phyloP scores from a whole-genome alignment of 2,113 vertebrate genomes.

The Amblyopsis rosae region DNA sequence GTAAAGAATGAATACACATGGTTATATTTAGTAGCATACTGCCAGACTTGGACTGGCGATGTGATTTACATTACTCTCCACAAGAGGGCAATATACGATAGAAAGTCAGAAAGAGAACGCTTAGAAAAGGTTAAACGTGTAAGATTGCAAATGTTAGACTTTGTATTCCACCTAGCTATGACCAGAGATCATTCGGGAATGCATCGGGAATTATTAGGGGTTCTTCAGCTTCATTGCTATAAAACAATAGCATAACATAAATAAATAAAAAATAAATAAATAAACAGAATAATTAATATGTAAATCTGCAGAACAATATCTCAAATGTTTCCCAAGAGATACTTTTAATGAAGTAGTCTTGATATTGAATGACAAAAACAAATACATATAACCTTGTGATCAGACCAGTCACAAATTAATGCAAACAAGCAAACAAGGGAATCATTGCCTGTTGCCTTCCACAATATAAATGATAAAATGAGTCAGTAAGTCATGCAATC shows the following conservation, averaged over 20 bases:
- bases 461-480: conserved; percentile 11
- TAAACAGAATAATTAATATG: too few species aligned
- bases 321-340: too few species aligned
- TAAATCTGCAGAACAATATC: too few species aligned
- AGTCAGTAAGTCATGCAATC: conserved; percentile 7
- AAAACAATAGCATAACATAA: too few species aligned
- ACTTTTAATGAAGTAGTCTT: too few species aligned
- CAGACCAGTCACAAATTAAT: too few species aligned
- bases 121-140: neutral
- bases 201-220: too few species aligned
- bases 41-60: neutral
- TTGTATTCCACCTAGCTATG: neutral
- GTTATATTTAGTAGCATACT: neutral
- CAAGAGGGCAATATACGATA: conserved; percentile 50
- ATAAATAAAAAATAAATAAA: too few species aligned
- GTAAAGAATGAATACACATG: neutral
- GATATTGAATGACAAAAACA: too few species aligned
- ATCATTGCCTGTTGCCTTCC: neutral
- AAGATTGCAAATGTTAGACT: neutral
- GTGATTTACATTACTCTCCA: conserved; percentile 42
- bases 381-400: too few species aligned
- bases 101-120: neutral
- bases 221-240: too few species aligned
- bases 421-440: too few species aligned
- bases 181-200: neutral